Percentiles rank a stretch among this genome's conserved stretches.
These are phyloP conservation scores for Dasypogon diadema DNA, from an alignment of 2,888 invertebrate species.

Conservation along the genomic window DNA sequence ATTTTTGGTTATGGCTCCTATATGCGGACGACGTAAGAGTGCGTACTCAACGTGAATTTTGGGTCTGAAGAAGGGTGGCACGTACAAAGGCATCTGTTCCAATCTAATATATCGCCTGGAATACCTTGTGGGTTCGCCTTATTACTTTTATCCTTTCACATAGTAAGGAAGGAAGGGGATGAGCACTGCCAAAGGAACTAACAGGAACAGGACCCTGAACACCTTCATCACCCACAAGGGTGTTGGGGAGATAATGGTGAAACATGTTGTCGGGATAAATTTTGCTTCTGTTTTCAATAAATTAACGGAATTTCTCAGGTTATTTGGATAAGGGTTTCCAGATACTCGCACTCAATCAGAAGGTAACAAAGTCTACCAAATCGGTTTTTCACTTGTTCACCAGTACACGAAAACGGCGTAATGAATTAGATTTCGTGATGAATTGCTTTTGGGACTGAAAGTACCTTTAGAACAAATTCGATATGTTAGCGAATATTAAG, in stretches of 20 bases:
- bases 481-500: background rate
- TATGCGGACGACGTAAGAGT: background rate
- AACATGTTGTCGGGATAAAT: conserved; percentile 52
- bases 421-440: conserved; percentile 27
- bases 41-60: background rate
- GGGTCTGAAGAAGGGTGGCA: background rate
- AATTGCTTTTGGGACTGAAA: background rate
- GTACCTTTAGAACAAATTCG: background rate
- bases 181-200: background rate
- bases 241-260: conserved; percentile 40
- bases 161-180: background rate
- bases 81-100: conserved; percentile 53
- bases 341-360: conserved; percentile 17
- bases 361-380: background rate
- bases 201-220: conserved; percentile 18
- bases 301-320: conserved; percentile 53
- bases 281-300: conserved; percentile 54
- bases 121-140: conserved; percentile 55
- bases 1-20: conserved; percentile 37
- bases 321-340: conserved; percentile 27
- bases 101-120: conserved; percentile 54
- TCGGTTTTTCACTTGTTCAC: background rate
- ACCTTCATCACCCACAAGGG: background rate
- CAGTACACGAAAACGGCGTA: background rate
- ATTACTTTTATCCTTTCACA: conserved; percentile 54